phyloP scores from a whole-genome alignment of 2,797 vertebrate species.

The Cuculus canorus region DNA sequence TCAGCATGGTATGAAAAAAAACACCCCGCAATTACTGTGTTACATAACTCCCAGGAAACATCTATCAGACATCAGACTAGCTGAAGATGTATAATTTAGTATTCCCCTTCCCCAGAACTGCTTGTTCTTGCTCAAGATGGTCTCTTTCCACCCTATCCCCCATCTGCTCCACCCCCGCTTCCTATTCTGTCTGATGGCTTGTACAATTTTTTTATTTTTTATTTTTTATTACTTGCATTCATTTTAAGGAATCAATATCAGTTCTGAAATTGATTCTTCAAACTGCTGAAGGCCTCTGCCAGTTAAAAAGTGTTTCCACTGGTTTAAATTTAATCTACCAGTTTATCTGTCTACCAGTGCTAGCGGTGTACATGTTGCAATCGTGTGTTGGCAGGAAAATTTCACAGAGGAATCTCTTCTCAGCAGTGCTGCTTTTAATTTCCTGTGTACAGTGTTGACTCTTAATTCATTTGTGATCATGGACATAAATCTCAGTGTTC shows the following conservation, averaged over 20 bases:
- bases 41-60: slow-evolving; percentile 52
- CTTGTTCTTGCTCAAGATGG: slow-evolving; percentile 66
- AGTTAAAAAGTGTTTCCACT: not conserved
- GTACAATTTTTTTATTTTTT: not conserved
- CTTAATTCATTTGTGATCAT: not conserved
- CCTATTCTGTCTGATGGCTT: slow-evolving; percentile 40
- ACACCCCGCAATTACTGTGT: slow-evolving; percentile 43
- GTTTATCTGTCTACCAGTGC: not conserved
- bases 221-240: slow-evolving; percentile 23
- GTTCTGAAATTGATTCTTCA: not conserved
- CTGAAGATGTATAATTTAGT: slow-evolving; percentile 49
- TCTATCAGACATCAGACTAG: slow-evolving; percentile 56
- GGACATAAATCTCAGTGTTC: not conserved
- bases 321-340: not conserved
- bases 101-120: slow-evolving; percentile 56
- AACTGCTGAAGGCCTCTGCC: not conserved
- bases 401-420: not conserved
- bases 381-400: not conserved
- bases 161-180: slow-evolving; percentile 65
- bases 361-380: accelerated
- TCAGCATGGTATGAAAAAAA: not conserved
- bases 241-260: slow-evolving; percentile 20
- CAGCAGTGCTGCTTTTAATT: not conserved
- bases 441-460: not conserved
- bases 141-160: slow-evolving; percentile 43